Conservation (phyloP, 2,113 vertebrate species). For the Erpornis zantholeuca region DNA sequence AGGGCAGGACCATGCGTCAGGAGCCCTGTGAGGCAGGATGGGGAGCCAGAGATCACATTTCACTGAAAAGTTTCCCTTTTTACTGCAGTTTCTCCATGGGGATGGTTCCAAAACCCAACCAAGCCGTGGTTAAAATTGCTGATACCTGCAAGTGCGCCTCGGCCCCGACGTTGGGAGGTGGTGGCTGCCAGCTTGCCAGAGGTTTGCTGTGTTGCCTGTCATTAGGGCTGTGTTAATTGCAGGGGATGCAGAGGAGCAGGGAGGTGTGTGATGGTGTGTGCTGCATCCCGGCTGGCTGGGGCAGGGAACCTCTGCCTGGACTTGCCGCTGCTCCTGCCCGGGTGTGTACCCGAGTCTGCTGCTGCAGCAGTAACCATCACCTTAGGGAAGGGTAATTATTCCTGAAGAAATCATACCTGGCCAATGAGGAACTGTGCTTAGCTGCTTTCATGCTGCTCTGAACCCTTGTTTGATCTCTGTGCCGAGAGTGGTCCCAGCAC, state of each 20-base stretch:
- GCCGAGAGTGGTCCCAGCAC: fast-evolving
- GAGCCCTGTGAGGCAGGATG: not conserved
- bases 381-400: conserved; percentile 47
- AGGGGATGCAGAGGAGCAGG: not conserved
- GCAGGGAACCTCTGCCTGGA: not conserved
- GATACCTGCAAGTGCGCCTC: fast-evolving
- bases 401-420: not conserved
- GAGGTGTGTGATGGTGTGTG: not conserved
- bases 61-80: not conserved
- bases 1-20: not conserved
- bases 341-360: not conserved
- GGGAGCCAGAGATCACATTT: not conserved
- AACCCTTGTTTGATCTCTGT: not conserved
- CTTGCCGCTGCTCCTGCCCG: not conserved
- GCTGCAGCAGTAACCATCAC: conserved; percentile 36
- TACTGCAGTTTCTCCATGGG: not conserved
- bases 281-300: not conserved
- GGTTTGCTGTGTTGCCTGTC: not conserved
- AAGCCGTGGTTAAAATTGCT: not conserved
- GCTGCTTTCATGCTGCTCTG: not conserved
- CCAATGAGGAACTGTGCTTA: not conserved
- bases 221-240: not conserved
- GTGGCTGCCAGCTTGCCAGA: not conserved
- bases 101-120: not conserved
- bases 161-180: fast-evolving